These are phyloP conservation scores for Desoria tigrina DNA, from an alignment of 2,888 invertebrate genomes.

Conservation along the genomic window DNA sequence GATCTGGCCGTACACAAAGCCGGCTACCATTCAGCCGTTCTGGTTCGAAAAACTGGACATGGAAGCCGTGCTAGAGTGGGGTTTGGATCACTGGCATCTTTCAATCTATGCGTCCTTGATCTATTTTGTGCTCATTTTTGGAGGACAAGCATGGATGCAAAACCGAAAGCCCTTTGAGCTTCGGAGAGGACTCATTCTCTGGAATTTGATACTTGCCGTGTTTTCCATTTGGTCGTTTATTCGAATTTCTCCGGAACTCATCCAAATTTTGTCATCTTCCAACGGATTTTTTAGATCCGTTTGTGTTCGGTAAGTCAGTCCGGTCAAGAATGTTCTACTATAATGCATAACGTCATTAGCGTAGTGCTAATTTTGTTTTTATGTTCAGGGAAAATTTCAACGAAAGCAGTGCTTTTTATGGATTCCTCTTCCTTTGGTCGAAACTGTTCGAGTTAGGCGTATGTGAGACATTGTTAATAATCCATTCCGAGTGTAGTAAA, in stretches of 20 bases:
- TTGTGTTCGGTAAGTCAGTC: constrained; percentile 31
- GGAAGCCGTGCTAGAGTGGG: constrained; percentile 24
- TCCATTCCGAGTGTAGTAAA: too few relatives aligned
- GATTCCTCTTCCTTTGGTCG: constrained; percentile 92
- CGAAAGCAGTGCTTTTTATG: constrained; percentile 55
- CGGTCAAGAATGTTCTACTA: constrained; percentile 4
- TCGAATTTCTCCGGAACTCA: constrained; percentile 30
- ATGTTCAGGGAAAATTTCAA: constrained; percentile 31
- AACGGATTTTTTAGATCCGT: constrained; percentile 32
- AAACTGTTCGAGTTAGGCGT: constrained; percentile 89
- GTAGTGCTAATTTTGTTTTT: too few relatives aligned
- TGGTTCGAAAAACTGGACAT: constrained; percentile 32
- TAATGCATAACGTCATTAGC: neutral
- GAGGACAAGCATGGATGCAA: constrained; percentile 90
- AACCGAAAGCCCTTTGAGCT: constrained; percentile 85
- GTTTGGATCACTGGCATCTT: constrained; percentile 28
- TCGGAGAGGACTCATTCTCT: constrained; percentile 78
- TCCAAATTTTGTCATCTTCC: constrained; percentile 17
- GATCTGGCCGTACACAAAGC: constrained; percentile 31
- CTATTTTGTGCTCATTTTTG: constrained; percentile 91
- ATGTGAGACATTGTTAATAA: neutral
- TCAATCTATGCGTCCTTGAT: constrained; percentile 55
- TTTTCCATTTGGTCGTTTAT: constrained; percentile 28
- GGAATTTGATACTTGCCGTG: constrained; percentile 85
- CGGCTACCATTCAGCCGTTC: constrained; percentile 30